A percentile compares a stretch with the other conserved stretches of the same genome.
phyloP scores from a whole-genome alignment of 2,797 vertebrate species.

The Mallotus villosus region DNA sequence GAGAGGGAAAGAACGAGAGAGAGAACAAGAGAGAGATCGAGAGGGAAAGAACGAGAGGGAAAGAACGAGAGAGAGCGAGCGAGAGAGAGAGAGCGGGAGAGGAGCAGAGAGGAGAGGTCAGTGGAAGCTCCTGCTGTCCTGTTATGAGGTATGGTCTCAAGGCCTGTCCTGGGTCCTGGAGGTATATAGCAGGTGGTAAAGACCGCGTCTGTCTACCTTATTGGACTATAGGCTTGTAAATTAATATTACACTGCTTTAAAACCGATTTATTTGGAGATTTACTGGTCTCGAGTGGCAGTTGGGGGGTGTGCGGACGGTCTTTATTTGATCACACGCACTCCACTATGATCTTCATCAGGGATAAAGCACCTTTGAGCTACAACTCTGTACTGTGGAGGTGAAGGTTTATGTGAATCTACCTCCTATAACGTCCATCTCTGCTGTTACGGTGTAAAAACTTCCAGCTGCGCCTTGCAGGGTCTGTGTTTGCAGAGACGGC shows the following conservation, averaged over 20 bases:
- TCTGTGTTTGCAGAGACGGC: no score
- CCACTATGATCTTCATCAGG: slow-evolving; percentile 37
- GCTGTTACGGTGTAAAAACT: no score
- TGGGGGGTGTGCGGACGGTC: slow-evolving; percentile 50
- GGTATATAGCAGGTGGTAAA: slow-evolving; percentile 69
- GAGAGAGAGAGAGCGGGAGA: not conserved
- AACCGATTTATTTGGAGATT: slow-evolving; percentile 71
- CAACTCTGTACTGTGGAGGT: slow-evolving; percentile 27
- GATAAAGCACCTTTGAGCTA: slow-evolving; percentile 19
- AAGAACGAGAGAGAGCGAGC: slow-evolving; percentile 33
- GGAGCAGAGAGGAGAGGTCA: slow-evolving; percentile 67
- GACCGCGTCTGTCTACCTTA: slow-evolving; percentile 64
- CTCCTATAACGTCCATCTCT: no score
- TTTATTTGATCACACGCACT: slow-evolving; percentile 26
- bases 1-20: slow-evolving; percentile 29
- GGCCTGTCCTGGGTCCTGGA: slow-evolving; percentile 49
- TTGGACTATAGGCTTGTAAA: slow-evolving; percentile 72
- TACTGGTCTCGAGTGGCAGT: slow-evolving; percentile 65
- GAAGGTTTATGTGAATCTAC: no score
- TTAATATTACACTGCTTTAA: slow-evolving; percentile 72
- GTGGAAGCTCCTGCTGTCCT: slow-evolving; percentile 54
- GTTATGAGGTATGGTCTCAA: slow-evolving; percentile 58
- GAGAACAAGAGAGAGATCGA: no score
- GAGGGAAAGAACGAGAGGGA: slow-evolving; percentile 25
- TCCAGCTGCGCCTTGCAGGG: no score